A percentile compares a stretch with the other conserved stretches of the same genome.
These are phyloP conservation scores for Scelioninae gen. 1 DNA, from an alignment of 2,888 invertebrate species.

Conservation along the genomic window DNA sequence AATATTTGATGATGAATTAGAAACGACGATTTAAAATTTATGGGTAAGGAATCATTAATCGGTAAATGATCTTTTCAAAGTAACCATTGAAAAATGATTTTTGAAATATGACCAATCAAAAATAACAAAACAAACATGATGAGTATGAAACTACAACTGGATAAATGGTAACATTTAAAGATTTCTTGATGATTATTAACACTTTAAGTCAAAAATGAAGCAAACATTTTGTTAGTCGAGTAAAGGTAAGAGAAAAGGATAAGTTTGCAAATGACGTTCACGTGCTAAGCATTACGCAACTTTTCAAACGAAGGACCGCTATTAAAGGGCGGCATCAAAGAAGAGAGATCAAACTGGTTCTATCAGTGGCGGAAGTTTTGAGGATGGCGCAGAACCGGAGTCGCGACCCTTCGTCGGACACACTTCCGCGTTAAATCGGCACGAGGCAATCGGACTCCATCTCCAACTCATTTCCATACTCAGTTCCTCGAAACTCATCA, in stretches of 20 bases:
- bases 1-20: too few relatives aligned
- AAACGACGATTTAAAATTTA: too few relatives aligned
- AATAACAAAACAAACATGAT: too few relatives aligned
- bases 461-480: constrained; percentile 13
- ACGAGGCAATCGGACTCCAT: constrained; percentile 9
- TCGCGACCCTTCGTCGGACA: constrained; percentile 38
- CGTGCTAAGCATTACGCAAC: constrained; percentile 51
- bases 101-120: too few relatives aligned
- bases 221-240: too few relatives aligned
- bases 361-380: constrained; percentile 50
- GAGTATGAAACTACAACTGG: too few relatives aligned
- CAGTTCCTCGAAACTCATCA: constrained; percentile 9
- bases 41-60: too few relatives aligned
- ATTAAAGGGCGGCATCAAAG: constrained; percentile 37
- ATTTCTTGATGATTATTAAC: too few relatives aligned
- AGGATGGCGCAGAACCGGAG: constrained; percentile 23
- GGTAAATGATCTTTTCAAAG: too few relatives aligned
- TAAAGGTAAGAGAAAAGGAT: constrained; percentile 3
- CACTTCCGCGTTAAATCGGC: constrained; percentile 51
- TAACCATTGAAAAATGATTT: too few relatives aligned
- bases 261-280: constrained; percentile 24
- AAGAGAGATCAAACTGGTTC: constrained; percentile 55
- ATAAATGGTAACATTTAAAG: too few relatives aligned
- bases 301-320: constrained; percentile 26
- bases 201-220: too few relatives aligned